Percentiles rank a stretch among this genome's conserved stretches.
These are phyloP conservation scores for Drosophila buzzatii DNA, from an alignment of 2,888 invertebrate genomes.

Conservation along the genomic window DNA sequence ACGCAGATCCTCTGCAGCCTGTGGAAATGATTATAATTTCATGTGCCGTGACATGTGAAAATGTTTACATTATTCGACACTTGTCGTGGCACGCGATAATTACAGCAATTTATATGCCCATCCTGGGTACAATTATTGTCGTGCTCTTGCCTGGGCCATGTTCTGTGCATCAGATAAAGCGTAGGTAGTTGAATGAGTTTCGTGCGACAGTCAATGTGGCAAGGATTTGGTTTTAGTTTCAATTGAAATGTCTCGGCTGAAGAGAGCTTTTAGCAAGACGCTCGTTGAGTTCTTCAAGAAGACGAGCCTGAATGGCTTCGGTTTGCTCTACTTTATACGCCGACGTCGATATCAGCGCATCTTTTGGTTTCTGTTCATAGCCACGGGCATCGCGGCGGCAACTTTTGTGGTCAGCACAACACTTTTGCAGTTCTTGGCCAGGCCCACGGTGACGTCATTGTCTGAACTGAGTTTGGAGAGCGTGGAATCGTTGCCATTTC, in stretches of 20 bases:
- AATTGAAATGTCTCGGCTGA: conserved; percentile 47
- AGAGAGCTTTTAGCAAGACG: conserved; percentile 66
- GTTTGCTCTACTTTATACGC: conserved; percentile 72
- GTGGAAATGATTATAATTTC: neutral
- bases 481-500: conserved; percentile 53
- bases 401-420: conserved; percentile 63
- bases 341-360: conserved; percentile 74
- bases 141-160: conserved; percentile 10
- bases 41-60: conserved; percentile 12
- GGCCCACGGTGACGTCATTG: conserved; percentile 72
- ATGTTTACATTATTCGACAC: neutral
- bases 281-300: conserved; percentile 79
- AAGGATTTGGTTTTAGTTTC: conserved; percentile 11
- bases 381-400: conserved; percentile 67
- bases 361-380: conserved; percentile 79
- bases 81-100: conserved; percentile 36
- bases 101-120: conserved; percentile 19
- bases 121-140: neutral
- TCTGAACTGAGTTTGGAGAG: conserved; percentile 22
- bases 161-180: conserved; percentile 34
- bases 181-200: neutral
- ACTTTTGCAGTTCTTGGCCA: conserved; percentile 66
- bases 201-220: neutral
- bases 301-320: conserved; percentile 83
- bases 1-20: too few species aligned